These are phyloP conservation scores for Labrus mixtus DNA, from an alignment of 2,113 vertebrate species.

Conservation along the genomic window DNA sequence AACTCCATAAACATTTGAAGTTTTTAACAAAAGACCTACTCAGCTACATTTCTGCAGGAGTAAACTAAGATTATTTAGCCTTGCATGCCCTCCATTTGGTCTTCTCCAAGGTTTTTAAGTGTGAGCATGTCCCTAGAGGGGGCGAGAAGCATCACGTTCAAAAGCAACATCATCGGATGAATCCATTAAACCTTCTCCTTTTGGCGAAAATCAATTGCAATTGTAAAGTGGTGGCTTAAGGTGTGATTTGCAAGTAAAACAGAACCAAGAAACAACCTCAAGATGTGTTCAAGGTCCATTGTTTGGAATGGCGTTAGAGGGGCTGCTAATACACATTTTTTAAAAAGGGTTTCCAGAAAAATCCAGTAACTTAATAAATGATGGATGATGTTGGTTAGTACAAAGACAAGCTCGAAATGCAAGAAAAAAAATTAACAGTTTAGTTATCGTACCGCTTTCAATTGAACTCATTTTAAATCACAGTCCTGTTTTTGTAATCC, in stretches of 20 bases:
- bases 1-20: neutral
- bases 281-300: slow-evolving; percentile 47
- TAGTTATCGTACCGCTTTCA: neutral
- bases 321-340: slow-evolving; percentile 16
- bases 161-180: slow-evolving; percentile 45
- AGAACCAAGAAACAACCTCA: slow-evolving; percentile 40
- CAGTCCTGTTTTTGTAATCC: neutral
- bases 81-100: slow-evolving; percentile 4
- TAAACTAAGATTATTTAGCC: slow-evolving; percentile 31
- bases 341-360: too few species aligned
- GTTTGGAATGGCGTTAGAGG: slow-evolving; percentile 45
- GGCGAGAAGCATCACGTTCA: slow-evolving; percentile 20
- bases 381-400: neutral
- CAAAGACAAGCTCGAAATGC: too few species aligned
- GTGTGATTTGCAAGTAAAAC: slow-evolving; percentile 65
- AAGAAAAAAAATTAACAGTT: slow-evolving; percentile 4
- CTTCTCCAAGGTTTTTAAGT: slow-evolving; percentile 20
- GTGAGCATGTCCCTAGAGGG: slow-evolving; percentile 43
- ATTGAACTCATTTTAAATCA: neutral
- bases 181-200: slow-evolving; percentile 59
- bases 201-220: slow-evolving; percentile 69
- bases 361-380: too few species aligned
- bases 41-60: slow-evolving; percentile 21
- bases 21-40: neutral
- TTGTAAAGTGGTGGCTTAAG: slow-evolving; percentile 48